Percentiles rank a stretch among this genome's conserved stretches.
phyloP scores from a whole-genome alignment of 2,113 vertebrate species.

The Ornithorhynchus anatinus region DNA sequence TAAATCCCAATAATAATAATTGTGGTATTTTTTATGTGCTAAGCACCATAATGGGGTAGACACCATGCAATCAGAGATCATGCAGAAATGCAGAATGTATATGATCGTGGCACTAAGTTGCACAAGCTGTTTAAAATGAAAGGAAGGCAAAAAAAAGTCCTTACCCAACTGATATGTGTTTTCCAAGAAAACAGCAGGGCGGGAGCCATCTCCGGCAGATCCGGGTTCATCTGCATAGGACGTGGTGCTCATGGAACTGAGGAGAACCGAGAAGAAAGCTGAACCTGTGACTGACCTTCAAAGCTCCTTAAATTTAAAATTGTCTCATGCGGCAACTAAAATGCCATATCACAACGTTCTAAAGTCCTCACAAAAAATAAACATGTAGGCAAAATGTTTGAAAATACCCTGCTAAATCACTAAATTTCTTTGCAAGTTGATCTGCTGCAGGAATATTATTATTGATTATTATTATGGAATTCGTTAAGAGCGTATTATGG shows the following conservation, averaged over 20 bases:
- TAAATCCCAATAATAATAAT: no score
- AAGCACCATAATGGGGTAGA: no score
- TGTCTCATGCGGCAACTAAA: background rate
- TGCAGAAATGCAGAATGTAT: background rate
- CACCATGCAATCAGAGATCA: background rate
- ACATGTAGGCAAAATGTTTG: background rate
- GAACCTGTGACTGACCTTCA: background rate
- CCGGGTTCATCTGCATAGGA: slow-evolving; percentile 75
- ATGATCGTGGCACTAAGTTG: background rate
- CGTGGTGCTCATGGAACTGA: slow-evolving; percentile 76
- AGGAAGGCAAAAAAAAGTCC: slow-evolving; percentile 4
- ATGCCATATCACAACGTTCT: background rate
- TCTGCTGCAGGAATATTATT: no score
- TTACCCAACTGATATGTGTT: slow-evolving; percentile 85
- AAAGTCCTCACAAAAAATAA: background rate
- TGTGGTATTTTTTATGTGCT: no score
- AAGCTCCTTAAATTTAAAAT: background rate
- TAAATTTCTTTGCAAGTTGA: no score
- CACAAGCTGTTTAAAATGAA: background rate
- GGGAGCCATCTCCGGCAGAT: slow-evolving; percentile 69
- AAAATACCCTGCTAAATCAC: background rate
- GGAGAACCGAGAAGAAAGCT: slow-evolving; percentile 8
- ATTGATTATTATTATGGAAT: no score
- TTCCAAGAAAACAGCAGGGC: slow-evolving; percentile 65
- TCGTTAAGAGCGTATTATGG: no score